Base-by-base conservation (phyloP, 2,888 invertebrate species). In the Rhopalosiphum nymphaeae region DNA sequence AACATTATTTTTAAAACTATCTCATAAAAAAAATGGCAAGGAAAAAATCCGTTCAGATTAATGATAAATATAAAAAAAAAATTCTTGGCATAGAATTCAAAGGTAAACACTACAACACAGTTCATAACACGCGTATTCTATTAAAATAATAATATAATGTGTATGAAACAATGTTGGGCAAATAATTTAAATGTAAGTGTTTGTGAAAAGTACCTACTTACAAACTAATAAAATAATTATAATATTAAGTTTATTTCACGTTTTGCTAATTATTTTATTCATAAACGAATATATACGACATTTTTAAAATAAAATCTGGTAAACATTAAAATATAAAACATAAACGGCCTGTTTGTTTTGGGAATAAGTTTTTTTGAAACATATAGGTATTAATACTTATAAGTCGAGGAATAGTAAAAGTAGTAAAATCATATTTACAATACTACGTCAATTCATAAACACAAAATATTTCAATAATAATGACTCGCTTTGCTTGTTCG, bases 41-140 rank as follows among this genome's bases (percentile, higher is more conserved):
- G 44, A 26, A 92, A 87, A 46, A 49, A 7, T 46, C 26, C 36
- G 10, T 46, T 42, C 29, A 78, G 88, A 93, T 93, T 89, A 89
- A 93, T 89, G 78, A 89, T 56, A 49, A 89, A 89, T 67, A 92
- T 89, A 88, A 88, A 53, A 53, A 53, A 53, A 78, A 78, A 78
- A 91, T 67, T 91, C 42, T 94, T 94, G 94, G 94, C 94, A 94
- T n/a, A 25, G 11, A 3, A 86, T 53, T 94, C 94, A 94, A 94
- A 91, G 94, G 94, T 94, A 94, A 94, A 91, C 86, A 91, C 16
- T 90, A 16, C 56, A 78, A 89, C 92, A 78, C 44, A 89, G 53
- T 88, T 89, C 26, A 78, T 21, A 88, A 88, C 49, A 36, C 42
- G 36, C 21, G 36, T 78, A 13, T 57, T 21, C 87, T 67, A 92